These are phyloP conservation scores for Scleropages formosus DNA, from an alignment of 2,797 vertebrate species.

Conservation along the genomic window DNA sequence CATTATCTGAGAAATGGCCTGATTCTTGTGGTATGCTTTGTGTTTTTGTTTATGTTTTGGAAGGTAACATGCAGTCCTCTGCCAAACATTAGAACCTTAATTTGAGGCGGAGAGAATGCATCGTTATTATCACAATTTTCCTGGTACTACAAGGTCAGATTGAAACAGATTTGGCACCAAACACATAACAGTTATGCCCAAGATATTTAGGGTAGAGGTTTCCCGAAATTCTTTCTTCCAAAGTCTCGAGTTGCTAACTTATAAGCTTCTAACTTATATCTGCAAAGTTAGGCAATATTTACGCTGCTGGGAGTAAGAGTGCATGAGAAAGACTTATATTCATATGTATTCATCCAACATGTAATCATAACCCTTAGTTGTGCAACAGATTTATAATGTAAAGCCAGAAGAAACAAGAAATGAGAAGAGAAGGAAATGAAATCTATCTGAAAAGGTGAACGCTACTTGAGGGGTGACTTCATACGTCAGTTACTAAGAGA, in stretches of 20 bases:
- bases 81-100: background rate
- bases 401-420: conserved; percentile 19
- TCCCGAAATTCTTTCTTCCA: background rate
- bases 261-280: background rate
- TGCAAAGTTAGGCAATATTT: background rate
- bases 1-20: too few relatives aligned
- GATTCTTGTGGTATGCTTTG: too few relatives aligned
- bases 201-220: conserved; percentile 4
- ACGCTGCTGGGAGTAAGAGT: background rate
- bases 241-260: background rate
- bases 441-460: background rate
- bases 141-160: background rate
- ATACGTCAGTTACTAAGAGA: conserved; percentile 23
- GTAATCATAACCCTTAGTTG: conserved; percentile 13
- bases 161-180: background rate
- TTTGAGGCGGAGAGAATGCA: background rate
- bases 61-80: too few relatives aligned
- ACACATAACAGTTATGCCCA: background rate
- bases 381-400: conserved; percentile 18
- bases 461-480: conserved; percentile 30
- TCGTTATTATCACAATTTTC: background rate
- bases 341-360: conserved; percentile 9
- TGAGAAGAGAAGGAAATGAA: too few relatives aligned
- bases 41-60: too few relatives aligned
- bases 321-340: background rate